Base-by-base conservation (phyloP, 2,113 vertebrate genomes). In the Scytalopus superciliaris region DNA sequence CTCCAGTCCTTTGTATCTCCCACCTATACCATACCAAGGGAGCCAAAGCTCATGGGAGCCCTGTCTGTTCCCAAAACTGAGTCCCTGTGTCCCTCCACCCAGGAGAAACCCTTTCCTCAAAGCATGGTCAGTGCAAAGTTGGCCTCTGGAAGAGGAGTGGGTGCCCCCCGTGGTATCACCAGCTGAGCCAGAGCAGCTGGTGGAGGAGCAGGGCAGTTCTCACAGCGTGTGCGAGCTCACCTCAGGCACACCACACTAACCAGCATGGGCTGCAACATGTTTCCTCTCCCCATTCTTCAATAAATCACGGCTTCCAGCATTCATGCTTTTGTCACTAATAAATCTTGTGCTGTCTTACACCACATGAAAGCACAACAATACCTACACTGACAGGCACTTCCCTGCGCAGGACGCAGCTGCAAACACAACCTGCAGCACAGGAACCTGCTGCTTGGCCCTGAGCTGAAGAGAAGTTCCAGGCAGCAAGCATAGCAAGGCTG, bases 311-410 rank as follows among this genome's bases (percentile, higher is more conserved):
- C 87, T 95, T 82, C 87, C 84, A 95, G 75, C 81, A 87, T 55
- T 96, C 82, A 67, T 66, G 62, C 55, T 96, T 73, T 55, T 87
- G 87, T 89, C 93, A 62, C 87, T 94, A 50, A 93, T 96, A 94
- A 97, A 96, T 95, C 94, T 95, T 70, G 45, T 3, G 9, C 93
- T 95, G 91, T 62, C 74, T 95, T 64, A 53, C 67, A 87, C 87
- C 93, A 97, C 93, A 96, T 94, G 91, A 96, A 96, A 96, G 93
- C 64, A 56, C 57, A 90, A 75, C 64, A 96, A 57, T 57, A 35
- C 69, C 78, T 60, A 16, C 64, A 89, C 69, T 16, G 30, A 80
- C 81, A 96, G 84, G 74, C 67, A 28, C 81, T 79, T 94, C 93
- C 93, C 81, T 14, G 53, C 14, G 30, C 91, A 73, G 89, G 74